phyloP scores from a whole-genome alignment of 2,888 invertebrate genomes.

The Linnaemya tessellans region DNA sequence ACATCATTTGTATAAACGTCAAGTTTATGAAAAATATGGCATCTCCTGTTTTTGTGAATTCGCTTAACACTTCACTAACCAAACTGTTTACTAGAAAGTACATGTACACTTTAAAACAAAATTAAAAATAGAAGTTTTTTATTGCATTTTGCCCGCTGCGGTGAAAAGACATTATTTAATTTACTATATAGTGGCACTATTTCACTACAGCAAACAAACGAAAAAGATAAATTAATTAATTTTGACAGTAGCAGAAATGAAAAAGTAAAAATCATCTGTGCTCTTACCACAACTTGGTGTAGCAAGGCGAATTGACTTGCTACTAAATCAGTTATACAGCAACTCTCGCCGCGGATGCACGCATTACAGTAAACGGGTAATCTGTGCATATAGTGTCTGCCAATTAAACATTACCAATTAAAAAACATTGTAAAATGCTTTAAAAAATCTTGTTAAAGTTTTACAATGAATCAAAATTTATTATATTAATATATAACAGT shows the following conservation, averaged over 20 bases:
- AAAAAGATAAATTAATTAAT: no score
- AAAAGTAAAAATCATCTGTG: no score
- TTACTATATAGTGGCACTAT: no score
- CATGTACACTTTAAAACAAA: no score
- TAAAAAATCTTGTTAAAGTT: slow-evolving; percentile 18
- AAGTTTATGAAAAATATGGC: slow-evolving; percentile 3
- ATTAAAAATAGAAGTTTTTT: no score
- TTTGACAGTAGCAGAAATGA: no score
- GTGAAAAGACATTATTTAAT: no score
- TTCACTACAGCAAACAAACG: no score
- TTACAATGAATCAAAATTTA: slow-evolving; percentile 20
- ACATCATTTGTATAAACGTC: background rate
- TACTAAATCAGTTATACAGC: slow-evolving; percentile 55
- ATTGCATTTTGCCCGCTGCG: background rate
- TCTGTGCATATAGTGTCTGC: background rate
- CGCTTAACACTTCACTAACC: background rate
- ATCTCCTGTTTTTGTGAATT: background rate
- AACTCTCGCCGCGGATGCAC: slow-evolving; percentile 56
- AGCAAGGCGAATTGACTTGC: background rate
- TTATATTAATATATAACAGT: slow-evolving; percentile 4
- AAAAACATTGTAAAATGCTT: slow-evolving; percentile 38
- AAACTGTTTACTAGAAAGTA: no score
- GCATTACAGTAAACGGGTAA: slow-evolving; percentile 9
- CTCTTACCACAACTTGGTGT: no score
- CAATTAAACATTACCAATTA: slow-evolving; percentile 1